Conservation (phyloP, 2,797 vertebrate species). For the Scolopax bukidnonensis region DNA sequence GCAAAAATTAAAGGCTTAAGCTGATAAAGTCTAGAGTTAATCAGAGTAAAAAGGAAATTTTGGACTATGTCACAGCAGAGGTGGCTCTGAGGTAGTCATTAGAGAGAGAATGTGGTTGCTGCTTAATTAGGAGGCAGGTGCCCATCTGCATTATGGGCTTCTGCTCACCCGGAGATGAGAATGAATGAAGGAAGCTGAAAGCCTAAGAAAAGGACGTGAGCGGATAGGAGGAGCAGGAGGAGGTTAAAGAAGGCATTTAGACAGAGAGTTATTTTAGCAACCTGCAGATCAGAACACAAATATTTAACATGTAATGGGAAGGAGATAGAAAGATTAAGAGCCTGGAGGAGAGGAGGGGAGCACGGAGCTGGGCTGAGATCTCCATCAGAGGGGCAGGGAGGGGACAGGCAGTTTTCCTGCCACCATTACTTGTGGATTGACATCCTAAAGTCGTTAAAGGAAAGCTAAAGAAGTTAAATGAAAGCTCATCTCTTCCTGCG, state of each 20-base stretch:
- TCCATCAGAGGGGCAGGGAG: background rate
- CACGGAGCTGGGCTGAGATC: background rate
- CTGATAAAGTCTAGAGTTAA: background rate
- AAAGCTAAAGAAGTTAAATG: too few species aligned
- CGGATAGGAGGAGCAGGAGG: background rate
- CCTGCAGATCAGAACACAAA: background rate
- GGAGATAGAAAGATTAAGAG: background rate
- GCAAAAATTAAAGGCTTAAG: background rate
- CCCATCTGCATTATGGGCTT: background rate
- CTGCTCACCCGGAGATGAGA: background rate
- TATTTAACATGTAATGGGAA: background rate
- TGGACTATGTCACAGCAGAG: background rate
- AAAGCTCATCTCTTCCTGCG: background rate
- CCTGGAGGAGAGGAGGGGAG: background rate
- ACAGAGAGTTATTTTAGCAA: background rate
- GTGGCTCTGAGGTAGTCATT: background rate
- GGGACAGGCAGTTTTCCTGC: background rate
- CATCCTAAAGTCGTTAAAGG: background rate
- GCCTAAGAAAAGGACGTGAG: background rate
- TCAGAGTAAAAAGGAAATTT: background rate
- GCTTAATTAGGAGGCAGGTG: background rate
- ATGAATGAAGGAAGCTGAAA: background rate
- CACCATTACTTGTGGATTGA: rapidly evolving
- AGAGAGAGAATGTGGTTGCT: background rate
- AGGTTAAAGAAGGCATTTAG: background rate